Conservation (phyloP, 2,888 invertebrate species). For the Ceriagrion tenellum region DNA sequence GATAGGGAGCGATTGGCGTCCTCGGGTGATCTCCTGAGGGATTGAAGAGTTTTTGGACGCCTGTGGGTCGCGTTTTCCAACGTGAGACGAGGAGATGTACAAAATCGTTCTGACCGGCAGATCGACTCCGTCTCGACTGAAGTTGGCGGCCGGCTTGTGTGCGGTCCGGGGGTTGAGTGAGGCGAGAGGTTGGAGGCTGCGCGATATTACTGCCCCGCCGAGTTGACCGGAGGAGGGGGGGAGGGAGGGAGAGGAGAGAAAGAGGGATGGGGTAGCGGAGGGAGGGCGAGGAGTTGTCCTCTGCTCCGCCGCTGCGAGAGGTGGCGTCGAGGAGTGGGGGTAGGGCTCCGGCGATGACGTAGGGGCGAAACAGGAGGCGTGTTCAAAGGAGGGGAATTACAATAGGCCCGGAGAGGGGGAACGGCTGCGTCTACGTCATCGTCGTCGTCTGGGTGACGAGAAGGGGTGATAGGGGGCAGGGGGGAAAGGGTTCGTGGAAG, state of each 20-base stretch:
- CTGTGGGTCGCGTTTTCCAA: not conserved
- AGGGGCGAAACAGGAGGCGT: not conserved
- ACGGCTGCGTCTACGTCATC: not conserved
- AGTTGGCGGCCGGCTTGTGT: not conserved
- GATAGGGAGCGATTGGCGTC: not conserved
- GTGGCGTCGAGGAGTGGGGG: not conserved
- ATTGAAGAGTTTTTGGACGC: not conserved
- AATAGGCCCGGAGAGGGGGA: not conserved
- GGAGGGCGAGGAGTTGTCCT: not conserved
- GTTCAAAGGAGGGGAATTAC: not conserved
- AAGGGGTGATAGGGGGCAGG: not conserved
- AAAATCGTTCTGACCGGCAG: not conserved
- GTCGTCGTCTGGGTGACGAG: not conserved
- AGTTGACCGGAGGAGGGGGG: not conserved
- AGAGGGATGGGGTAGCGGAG: not conserved
- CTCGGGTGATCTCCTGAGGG: not conserved
- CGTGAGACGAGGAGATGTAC: not conserved
- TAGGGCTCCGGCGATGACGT: not conserved
- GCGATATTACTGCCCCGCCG: not conserved
- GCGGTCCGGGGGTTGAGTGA: not conserved
- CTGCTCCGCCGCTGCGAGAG: not conserved
- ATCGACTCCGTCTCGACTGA: not conserved
- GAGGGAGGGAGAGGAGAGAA: not conserved
- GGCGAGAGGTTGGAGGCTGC: not conserved
- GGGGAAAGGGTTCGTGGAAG: not conserved